phyloP scores from a whole-genome alignment of 2,888 invertebrate genomes.

The Leucozona laternaria region DNA sequence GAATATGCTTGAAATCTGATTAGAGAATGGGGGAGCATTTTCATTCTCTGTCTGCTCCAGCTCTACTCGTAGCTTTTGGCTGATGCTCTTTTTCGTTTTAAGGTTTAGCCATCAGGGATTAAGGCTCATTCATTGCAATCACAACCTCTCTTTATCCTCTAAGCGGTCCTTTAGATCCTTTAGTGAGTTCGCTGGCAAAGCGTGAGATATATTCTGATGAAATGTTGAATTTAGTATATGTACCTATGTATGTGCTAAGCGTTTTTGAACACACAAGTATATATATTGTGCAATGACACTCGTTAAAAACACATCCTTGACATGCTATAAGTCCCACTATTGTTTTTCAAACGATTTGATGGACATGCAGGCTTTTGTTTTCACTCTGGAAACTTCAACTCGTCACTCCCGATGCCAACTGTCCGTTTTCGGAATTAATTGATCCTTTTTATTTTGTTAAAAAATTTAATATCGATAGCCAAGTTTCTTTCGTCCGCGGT shows the following conservation, averaged over 20 bases:
- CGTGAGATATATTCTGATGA: slow-evolving; percentile 45
- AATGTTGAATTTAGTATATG: slow-evolving; percentile 24
- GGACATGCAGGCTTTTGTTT: background rate
- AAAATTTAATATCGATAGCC: slow-evolving; percentile 35
- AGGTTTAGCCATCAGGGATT: slow-evolving; percentile 29
- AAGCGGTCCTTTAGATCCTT: slow-evolving; percentile 33
- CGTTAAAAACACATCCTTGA: background rate
- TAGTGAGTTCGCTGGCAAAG: slow-evolving; percentile 1
- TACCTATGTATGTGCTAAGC: slow-evolving; percentile 3
- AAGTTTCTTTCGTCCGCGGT: background rate
- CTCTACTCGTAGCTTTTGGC: slow-evolving; percentile 6
- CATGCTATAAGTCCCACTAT: background rate
- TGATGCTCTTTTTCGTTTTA: slow-evolving; percentile 48
- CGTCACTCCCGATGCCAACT: background rate
- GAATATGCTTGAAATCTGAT: slow-evolving; percentile 49
- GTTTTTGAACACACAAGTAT: slow-evolving; percentile 4
- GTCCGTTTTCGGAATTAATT: slow-evolving; percentile 45
- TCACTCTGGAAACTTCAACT: background rate
- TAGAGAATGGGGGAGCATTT: slow-evolving; percentile 25
- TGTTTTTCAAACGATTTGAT: slow-evolving; percentile 8
- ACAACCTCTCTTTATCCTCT: slow-evolving; percentile 45
- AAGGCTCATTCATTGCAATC: slow-evolving; percentile 59
- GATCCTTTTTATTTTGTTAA: slow-evolving; percentile 32
- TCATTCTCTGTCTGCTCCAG: background rate
- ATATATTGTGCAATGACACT: background rate